These are phyloP conservation scores for Pionites leucogaster DNA, from an alignment of 2,113 vertebrate species.

Conservation along the genomic window DNA sequence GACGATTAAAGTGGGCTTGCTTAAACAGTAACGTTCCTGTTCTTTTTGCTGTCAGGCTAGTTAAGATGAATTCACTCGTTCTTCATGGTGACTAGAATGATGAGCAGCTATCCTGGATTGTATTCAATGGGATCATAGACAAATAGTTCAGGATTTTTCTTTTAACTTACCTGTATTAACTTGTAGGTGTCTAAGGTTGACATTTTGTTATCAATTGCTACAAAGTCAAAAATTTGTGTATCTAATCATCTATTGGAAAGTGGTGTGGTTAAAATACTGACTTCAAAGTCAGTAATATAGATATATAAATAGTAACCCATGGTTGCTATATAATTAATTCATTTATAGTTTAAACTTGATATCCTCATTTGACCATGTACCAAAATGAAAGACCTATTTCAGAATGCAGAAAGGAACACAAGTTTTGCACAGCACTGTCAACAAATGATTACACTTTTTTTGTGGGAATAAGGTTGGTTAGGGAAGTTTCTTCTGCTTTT, in stretches of 20 bases:
- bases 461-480: background rate
- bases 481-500: background rate
- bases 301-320: background rate
- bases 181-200: background rate
- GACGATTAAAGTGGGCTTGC: background rate
- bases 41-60: background rate
- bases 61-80: background rate
- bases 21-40: background rate
- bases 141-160: background rate
- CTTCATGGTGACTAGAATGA: background rate
- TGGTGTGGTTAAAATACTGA: background rate
- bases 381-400: background rate
- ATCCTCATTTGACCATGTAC: background rate
- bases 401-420: background rate
- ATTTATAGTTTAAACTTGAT: background rate
- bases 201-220: background rate
- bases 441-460: background rate
- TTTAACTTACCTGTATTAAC: background rate
- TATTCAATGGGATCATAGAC: background rate
- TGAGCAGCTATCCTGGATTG: background rate
- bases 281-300: background rate
- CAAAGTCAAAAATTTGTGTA: background rate
- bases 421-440: background rate
- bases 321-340: background rate
- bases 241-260: background rate